Evolutionary conservation across 2,113 vertebrate genomes (phyloP).

Genomic region (Piprites chloris): DNA sequence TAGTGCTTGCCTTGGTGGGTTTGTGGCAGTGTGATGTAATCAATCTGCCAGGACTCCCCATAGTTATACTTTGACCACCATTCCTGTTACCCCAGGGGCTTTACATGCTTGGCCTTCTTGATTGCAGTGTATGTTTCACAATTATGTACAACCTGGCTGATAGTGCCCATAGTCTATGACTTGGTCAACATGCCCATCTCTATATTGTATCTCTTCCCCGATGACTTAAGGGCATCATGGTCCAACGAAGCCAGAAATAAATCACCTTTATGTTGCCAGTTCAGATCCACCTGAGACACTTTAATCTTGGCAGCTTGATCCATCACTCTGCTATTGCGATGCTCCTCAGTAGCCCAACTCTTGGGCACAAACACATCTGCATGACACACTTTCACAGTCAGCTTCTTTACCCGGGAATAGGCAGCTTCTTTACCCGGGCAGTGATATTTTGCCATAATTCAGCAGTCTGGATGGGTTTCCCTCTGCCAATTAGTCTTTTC

Average conservation of each 20-base stretch:
- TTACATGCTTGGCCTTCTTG: background rate
- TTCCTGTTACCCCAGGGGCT: background rate
- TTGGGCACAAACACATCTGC: no score
- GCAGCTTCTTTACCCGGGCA: no score
- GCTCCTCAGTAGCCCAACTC: no score
- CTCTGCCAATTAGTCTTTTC: no score
- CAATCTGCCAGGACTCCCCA: background rate
- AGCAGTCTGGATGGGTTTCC: no score
- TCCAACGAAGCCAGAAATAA: background rate
- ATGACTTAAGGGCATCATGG: background rate
- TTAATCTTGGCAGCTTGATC: background rate
- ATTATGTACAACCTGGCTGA: background rate
- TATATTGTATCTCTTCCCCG: background rate
- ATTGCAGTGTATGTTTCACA: background rate
- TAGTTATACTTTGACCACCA: background rate
- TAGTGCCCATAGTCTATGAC: background rate
- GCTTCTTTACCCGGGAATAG: no score
- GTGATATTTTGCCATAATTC: no score
- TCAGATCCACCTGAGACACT: background rate
- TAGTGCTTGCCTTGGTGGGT: fast-evolving
- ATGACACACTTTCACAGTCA: no score
- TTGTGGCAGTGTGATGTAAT: background rate
- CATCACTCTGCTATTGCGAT: no score
- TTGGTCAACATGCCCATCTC: background rate
- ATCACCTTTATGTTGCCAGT: background rate